Base-by-base conservation (phyloP, 2,888 invertebrate species). In the Drosophila barbarae region DNA sequence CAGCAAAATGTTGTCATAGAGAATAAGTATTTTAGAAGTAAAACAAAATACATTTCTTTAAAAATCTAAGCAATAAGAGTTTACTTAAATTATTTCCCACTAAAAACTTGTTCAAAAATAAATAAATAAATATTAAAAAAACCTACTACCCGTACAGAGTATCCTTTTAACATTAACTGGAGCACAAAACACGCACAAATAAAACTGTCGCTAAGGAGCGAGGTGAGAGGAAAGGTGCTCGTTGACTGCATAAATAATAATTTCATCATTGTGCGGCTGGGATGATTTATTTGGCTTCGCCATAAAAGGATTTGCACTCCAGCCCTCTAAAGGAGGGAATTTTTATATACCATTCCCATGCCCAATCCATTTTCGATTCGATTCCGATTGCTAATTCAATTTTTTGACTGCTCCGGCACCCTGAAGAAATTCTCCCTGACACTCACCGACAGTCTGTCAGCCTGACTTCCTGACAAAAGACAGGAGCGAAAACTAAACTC, bases 211-310 rank as follows among this genome's bases (percentile, higher is more conserved):
- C 21, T 26, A 34, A 41, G 28, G 10, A 35, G 60, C n/a, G 5
- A 12, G 52, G 44, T 26, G 44, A 44, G 39, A 47, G 46, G 61
- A 42, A 49, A 15, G 30, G 26, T 44, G 50, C 38, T 34, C 34
- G 41, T 61, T 35, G 76, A 73, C 76, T 84, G 76, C 86, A 86
- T 84, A 84, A 85, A 85, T 85, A 85, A 86, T 86, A 85, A 86
- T 86, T 87, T 87, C 87, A 87, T 87, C 88, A 87, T 88, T 87
- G 87, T 85, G 84, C 71, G 74, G 72, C 69, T 65, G 66, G 51
- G 74, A 84, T 87, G 87, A 87, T 87, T 87, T 87, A 87, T 87
- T 86, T 87, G 69, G 76, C 72, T 63, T 72, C 73, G 52, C 85
- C 84, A 69, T 85, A 83, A 73, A 80, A 85, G 80, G 84, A 84